phyloP scores from a whole-genome alignment of 2,888 invertebrate genomes.

The Tholera decimalis region DNA sequence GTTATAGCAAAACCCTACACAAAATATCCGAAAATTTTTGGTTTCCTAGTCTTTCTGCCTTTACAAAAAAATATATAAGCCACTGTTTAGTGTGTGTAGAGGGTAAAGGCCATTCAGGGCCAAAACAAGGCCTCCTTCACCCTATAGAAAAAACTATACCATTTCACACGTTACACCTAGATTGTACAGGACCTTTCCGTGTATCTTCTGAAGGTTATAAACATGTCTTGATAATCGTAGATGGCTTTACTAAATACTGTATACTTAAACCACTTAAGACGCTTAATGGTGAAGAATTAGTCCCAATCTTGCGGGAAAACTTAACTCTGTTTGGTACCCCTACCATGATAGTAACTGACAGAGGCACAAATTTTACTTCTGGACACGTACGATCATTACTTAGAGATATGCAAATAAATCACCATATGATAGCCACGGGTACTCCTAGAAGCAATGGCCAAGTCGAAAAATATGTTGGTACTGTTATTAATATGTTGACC shows the following conservation, averaged over 20 bases:
- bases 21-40: slow-evolving; percentile 19
- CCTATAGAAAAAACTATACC: slow-evolving; percentile 20
- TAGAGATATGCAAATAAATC: slow-evolving; percentile 17
- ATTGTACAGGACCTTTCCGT: slow-evolving; percentile 16
- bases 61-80: slow-evolving; percentile 23
- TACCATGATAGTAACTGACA: slow-evolving; percentile 22
- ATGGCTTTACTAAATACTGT: slow-evolving; percentile 69
- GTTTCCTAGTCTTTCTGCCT: slow-evolving; percentile 18
- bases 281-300: slow-evolving; percentile 52
- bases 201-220: slow-evolving; percentile 17
- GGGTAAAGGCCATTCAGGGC: slow-evolving; percentile 17
- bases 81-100: slow-evolving; percentile 29
- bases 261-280: slow-evolving; percentile 65
- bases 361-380: slow-evolving; percentile 24
- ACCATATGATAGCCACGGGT: slow-evolving; percentile 46
- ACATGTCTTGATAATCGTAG: slow-evolving; percentile 31
- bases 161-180: slow-evolving; percentile 18
- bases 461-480: slow-evolving; percentile 24
- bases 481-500: slow-evolving; percentile 17
- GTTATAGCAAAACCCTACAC: background rate
- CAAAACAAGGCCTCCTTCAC: slow-evolving; percentile 29
- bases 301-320: slow-evolving; percentile 56
- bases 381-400: slow-evolving; percentile 6
- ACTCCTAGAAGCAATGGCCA: slow-evolving; percentile 55
- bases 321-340: slow-evolving; percentile 61